phyloP scores from a whole-genome alignment of 2,888 invertebrate genomes.

The Zelleria hepariella region DNA sequence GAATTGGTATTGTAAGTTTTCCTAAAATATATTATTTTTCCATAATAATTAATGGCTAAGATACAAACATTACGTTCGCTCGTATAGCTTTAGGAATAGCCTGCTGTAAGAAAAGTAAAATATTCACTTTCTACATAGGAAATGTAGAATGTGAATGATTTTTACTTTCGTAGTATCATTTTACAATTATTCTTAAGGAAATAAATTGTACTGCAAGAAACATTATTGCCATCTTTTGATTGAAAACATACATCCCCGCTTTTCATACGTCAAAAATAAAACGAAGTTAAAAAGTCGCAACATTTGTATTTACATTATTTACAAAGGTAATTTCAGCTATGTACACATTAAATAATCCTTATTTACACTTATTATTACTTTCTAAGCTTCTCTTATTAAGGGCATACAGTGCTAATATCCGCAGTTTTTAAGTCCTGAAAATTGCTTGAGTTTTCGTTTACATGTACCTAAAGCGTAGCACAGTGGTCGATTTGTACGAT shows the following conservation, averaged over 20 bases:
- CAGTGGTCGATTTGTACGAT: too few relatives aligned
- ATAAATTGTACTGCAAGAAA: neutral
- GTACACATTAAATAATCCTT: slow-evolving; percentile 48
- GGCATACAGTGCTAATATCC: too few relatives aligned
- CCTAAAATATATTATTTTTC: too few relatives aligned
- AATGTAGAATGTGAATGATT: neutral
- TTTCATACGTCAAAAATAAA: neutral
- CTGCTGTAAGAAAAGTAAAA: too few relatives aligned
- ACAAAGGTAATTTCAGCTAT: slow-evolving; percentile 49
- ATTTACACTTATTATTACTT: slow-evolving; percentile 17
- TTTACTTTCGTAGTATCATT: too few relatives aligned
- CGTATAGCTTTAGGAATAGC: too few relatives aligned
- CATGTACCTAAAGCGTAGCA: too few relatives aligned
- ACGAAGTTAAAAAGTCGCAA: slow-evolving; percentile 39
- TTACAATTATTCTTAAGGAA: neutral
- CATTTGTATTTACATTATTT: slow-evolving; percentile 65
- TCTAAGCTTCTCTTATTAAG: too few relatives aligned
- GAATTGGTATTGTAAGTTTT: too few relatives aligned
- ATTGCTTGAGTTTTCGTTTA: neutral
- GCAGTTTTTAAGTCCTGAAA: too few relatives aligned
- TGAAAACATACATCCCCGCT: neutral
- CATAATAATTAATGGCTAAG: too few relatives aligned
- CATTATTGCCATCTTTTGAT: neutral
- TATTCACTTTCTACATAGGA: neutral
- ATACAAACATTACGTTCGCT: too few relatives aligned